Evolutionary conservation across 2,888 invertebrate genomes (phyloP).

Genomic region (Carpatolechia fugitivella): DNA sequence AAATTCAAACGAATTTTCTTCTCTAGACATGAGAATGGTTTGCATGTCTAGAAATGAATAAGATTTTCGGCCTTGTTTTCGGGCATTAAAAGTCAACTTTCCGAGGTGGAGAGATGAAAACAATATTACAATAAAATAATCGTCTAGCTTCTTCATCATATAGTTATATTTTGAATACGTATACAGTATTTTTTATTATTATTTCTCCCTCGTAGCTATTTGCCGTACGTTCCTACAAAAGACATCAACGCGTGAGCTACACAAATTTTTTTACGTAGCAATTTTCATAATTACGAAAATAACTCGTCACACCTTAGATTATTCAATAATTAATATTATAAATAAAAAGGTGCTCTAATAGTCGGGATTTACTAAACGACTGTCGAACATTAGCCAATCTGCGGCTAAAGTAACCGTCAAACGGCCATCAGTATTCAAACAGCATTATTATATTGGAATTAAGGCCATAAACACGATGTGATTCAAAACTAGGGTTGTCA

Average conservation of each 20-base stretch:
- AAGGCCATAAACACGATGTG: neutral
- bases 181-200: too few relatives aligned
- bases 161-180: too few relatives aligned
- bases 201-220: too few relatives aligned
- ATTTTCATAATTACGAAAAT: neutral
- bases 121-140: too few relatives aligned
- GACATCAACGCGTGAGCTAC: constrained; percentile 3
- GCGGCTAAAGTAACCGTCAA: neutral
- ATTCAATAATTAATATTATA: neutral
- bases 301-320: neutral
- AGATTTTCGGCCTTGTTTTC: too few relatives aligned
- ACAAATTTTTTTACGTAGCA: neutral
- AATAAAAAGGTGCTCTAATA: neutral
- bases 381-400: neutral
- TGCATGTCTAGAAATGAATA: too few relatives aligned
- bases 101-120: too few relatives aligned
- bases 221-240: neutral
- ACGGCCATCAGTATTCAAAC: neutral
- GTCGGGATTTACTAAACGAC: neutral
- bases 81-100: too few relatives aligned
- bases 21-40: too few relatives aligned
- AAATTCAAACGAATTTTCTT: too few relatives aligned
- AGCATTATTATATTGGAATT: neutral
- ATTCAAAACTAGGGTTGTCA: neutral
- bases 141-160: too few relatives aligned